Percentiles rank a stretch among this genome's conserved stretches.
Evolutionary conservation across 92 coral and sea anemone species (phyloP).

Genomic region (Epizoanthus illoricatus): DNA sequence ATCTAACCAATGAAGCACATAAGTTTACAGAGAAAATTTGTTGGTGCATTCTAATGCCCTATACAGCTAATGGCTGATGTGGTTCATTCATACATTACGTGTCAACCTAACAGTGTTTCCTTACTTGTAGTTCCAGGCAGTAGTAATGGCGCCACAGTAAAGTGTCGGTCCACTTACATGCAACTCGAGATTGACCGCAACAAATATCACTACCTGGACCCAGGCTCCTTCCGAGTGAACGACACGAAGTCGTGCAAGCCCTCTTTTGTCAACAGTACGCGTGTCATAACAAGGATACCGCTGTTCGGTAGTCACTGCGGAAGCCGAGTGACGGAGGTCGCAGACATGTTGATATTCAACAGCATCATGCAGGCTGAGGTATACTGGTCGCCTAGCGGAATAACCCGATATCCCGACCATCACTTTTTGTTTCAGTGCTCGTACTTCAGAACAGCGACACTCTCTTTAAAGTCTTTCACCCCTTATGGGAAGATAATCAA

Average conservation of each 20-base stretch:
- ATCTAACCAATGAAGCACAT: no score
- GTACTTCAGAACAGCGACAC: slow-evolving; percentile 34
- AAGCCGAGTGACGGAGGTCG: slow-evolving; percentile 5
- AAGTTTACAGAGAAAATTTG: no score
- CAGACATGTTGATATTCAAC: slow-evolving; percentile 7
- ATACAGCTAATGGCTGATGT: no score
- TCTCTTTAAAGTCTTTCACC: slow-evolving; percentile 20
- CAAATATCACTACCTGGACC: slow-evolving; percentile 19
- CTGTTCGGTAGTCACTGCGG: slow-evolving; percentile 21
- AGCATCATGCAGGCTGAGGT: slow-evolving; percentile 17
- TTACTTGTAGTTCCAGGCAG: slow-evolving; percentile 1
- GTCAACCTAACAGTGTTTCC: no score
- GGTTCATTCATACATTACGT: no score
- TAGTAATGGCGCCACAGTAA: slow-evolving; percentile 4
- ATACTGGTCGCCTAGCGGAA: slow-evolving; percentile 19
- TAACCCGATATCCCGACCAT: slow-evolving; percentile 18
- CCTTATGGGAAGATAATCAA: slow-evolving; percentile 24
- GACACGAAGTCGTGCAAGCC: slow-evolving; percentile 5
- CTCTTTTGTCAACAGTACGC: not conserved
- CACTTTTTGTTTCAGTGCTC: not conserved
- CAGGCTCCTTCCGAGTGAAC: slow-evolving; percentile 8
- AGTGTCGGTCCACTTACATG: slow-evolving; percentile 4
- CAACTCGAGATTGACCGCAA: slow-evolving; percentile 3
- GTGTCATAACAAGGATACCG: slow-evolving; percentile 23
- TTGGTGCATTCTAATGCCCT: no score